Evolutionary conservation across 2,888 invertebrate species (phyloP), one percentile per base, ranked within the genome.

Genomic region (Steinernema scapterisci): DNA sequence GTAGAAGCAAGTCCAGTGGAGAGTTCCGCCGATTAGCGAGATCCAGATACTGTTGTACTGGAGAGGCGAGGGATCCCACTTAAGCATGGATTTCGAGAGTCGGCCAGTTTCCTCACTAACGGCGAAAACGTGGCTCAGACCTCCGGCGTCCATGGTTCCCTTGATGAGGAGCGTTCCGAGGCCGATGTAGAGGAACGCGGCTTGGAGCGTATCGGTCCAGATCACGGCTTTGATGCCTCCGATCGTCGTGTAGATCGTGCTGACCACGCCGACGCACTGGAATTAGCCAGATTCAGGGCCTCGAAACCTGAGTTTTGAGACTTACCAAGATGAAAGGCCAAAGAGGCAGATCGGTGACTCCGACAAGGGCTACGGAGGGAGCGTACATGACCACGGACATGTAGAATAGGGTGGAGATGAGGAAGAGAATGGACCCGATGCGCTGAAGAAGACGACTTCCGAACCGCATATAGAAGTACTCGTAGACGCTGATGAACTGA

Each of bases 211-310:
- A 27, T 80, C 78, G 1, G 78, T 74, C 81, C 81, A 81, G 52
- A 81, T 80, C 3, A 81, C 81, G n/a, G 82, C 81, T 44, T 81
- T 81, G 45, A 81, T 78, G 0, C 81, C 81, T n/a, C 81, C 81
- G 48, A 78, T 76, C 1, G 81, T 71, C 27, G 81, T 81, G 73
- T 81, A 81, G 23, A 82, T 23, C 7, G 81, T 81, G 43, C 76
- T 74, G 27, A 76, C 76, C 7, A 78, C n/a, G 38, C 81, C 81
- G 19, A 81, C 79, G 5, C 56, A 73, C 76, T 77, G 44, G 0
- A 73, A 63, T 31, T n/a, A n/a, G n/a, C n/a, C n/a, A n/a, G n/a
- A n/a, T n/a, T n/a, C n/a, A n/a, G n/a, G n/a, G n/a, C n/a, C n/a
- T n/a, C n/a, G n/a, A n/a, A n/a, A n/a, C n/a, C n/a, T n/a, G n/a